Evolutionary conservation across 2,888 invertebrate genomes (phyloP).

Genomic region (Boloria euphrosyne): DNA sequence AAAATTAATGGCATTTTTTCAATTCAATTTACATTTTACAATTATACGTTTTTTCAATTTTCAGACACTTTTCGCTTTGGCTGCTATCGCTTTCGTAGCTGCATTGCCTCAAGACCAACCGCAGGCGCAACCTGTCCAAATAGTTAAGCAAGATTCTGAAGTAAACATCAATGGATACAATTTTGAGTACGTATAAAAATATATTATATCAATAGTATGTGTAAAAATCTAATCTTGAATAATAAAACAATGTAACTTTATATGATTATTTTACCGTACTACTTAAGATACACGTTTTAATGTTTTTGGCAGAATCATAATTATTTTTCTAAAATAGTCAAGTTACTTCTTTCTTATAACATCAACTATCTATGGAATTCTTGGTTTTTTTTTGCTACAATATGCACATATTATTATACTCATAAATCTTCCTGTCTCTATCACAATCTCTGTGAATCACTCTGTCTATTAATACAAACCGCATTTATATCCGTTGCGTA

Average conservation of each 20-base stretch:
- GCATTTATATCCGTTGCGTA: too few species aligned
- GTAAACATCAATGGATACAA: conserved; percentile 84
- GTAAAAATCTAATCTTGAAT: too few species aligned
- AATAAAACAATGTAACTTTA: not conserved
- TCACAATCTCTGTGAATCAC: too few species aligned
- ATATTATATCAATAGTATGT: not conserved
- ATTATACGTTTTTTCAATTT: conserved; percentile 35
- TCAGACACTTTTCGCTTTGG: conserved; percentile 66
- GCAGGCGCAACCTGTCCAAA: conserved; percentile 66
- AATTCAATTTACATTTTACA: not conserved
- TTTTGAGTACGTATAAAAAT: conserved; percentile 80
- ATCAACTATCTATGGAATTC: too few species aligned
- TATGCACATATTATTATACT: too few species aligned
- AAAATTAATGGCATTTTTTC: not conserved
- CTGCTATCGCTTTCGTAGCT: conserved; percentile 59
- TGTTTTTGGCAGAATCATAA: too few species aligned
- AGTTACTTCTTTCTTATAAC: too few species aligned
- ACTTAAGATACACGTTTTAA: too few species aligned
- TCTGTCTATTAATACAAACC: too few species aligned
- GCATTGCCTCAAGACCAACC: conserved; percentile 59
- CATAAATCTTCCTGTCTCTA: too few species aligned
- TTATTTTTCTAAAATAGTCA: too few species aligned
- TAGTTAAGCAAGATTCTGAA: conserved; percentile 84
- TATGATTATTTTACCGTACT: not conserved
- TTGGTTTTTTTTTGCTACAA: too few species aligned